Conservation (phyloP, 1,140 invertebrate genomes). For the Bombus consobrinus region DNA sequence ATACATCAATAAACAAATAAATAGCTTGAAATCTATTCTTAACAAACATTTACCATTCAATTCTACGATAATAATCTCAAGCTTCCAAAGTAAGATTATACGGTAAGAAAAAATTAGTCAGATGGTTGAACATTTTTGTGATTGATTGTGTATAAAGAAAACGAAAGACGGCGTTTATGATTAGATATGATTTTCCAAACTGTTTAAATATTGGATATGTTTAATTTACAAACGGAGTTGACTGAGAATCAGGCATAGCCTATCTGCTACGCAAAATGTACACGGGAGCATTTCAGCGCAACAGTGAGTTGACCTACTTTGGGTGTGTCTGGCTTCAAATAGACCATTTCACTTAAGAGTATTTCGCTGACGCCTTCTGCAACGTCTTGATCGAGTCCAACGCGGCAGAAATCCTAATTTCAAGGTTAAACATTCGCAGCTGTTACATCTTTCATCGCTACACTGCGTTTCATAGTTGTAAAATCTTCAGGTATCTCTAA, state of each 20-base stretch:
- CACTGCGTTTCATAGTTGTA: not conserved
- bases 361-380: slow-evolving; percentile 29
- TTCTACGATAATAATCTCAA: too few relatives aligned
- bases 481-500: not conserved
- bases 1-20: too few relatives aligned
- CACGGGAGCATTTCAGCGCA: slow-evolving; percentile 32
- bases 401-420: slow-evolving; percentile 29
- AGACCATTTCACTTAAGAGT: slow-evolving; percentile 53
- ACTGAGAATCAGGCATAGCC: slow-evolving; percentile 51
- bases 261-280: slow-evolving; percentile 26
- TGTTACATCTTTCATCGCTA: not conserved
- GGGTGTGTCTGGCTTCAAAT: slow-evolving; percentile 58
- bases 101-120: not conserved
- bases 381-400: slow-evolving; percentile 33
- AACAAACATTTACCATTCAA: too few relatives aligned
- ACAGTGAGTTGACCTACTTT: slow-evolving; percentile 61
- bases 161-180: not conserved
- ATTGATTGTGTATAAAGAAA: not conserved
- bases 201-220: not conserved
- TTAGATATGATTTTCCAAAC: not conserved
- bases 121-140: not conserved
- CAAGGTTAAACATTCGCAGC: slow-evolving; percentile 17
- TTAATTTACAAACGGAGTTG: slow-evolving; percentile 47
- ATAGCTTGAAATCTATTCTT: too few relatives aligned
- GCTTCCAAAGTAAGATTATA: too few relatives aligned